Percentiles rank a stretch among this genome's conserved stretches.
phyloP scores from a whole-genome alignment of 1,140 invertebrate genomes.

The Cepaea nemoralis region DNA sequence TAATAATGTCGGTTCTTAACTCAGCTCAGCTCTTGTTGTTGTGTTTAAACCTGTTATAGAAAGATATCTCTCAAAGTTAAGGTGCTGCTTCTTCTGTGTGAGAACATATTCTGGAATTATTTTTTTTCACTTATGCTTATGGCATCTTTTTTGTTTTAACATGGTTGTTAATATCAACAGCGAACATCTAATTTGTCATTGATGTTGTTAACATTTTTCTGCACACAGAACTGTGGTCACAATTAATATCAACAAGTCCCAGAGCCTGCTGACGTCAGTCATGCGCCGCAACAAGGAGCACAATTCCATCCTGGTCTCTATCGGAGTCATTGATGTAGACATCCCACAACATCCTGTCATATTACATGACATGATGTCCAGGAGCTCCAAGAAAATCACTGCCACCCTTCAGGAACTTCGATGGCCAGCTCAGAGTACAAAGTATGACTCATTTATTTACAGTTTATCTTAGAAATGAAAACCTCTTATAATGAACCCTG shows the following conservation, averaged over 20 bases:
- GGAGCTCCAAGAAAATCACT: constrained; percentile 88
- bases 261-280: constrained; percentile 82
- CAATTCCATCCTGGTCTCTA: constrained; percentile 87
- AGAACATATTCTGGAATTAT: too few relatives aligned
- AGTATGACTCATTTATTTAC: not conserved
- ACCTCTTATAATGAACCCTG: too few relatives aligned
- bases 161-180: not conserved
- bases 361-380: constrained; percentile 95
- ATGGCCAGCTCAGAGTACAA: constrained; percentile 47
- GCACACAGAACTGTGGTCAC: constrained; percentile 88
- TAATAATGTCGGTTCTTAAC: too few relatives aligned
- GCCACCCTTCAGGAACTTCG: constrained; percentile 69
- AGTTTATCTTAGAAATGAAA: too few relatives aligned
- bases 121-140: too few relatives aligned
- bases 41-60: too few relatives aligned
- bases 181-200: not conserved
- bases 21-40: too few relatives aligned
- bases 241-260: constrained; percentile 91
- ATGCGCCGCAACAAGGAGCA: constrained; percentile 81
- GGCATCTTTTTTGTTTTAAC: too few relatives aligned
- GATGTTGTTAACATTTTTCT: not conserved
- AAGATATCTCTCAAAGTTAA: too few relatives aligned
- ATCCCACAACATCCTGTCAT: constrained; percentile 97
- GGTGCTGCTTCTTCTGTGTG: too few relatives aligned
- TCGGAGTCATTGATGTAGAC: constrained; percentile 91